phyloP scores from a whole-genome alignment of 1,140 invertebrate species.

The Lasioglossum baleicum region DNA sequence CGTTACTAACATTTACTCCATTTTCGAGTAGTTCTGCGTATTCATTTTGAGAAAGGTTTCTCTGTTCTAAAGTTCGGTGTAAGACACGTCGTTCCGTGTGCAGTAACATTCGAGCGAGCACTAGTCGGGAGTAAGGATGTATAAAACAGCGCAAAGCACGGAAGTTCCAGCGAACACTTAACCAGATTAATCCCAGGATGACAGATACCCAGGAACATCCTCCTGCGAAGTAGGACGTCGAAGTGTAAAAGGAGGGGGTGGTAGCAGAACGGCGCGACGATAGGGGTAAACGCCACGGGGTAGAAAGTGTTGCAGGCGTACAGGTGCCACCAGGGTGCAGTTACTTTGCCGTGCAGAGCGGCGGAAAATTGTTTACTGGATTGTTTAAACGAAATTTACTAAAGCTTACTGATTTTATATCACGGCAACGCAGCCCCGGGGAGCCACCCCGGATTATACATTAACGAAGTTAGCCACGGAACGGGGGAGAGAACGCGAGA shows the following conservation, averaged over 20 bases:
- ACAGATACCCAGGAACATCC: constrained; percentile 2
- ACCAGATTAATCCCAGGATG: constrained; percentile 38
- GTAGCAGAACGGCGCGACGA: constrained; percentile 46
- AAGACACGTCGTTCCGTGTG: too few species aligned
- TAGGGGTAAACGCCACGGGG: constrained; percentile 56
- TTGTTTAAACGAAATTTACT: constrained; percentile 80
- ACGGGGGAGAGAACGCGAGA: not conserved
- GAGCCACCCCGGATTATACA: constrained; percentile 77
- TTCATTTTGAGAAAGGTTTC: too few species aligned
- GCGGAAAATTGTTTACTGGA: constrained; percentile 80
- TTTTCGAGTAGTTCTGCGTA: too few species aligned
- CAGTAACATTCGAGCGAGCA: not conserved
- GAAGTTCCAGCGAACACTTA: constrained; percentile 11
- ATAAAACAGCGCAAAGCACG: not conserved
- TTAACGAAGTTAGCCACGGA: constrained; percentile 77
- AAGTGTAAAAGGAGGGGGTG: constrained; percentile 17
- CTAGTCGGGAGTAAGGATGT: not conserved
- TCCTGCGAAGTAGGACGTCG: constrained; percentile 6
- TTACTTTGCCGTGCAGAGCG: constrained; percentile 78
- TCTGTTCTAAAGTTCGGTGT: too few species aligned
- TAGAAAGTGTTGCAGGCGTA: constrained; percentile 65
- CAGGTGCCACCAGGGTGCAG: constrained; percentile 75
- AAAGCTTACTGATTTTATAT: constrained; percentile 81
- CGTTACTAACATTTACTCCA: too few species aligned
- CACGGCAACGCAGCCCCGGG: constrained; percentile 76